phyloP scores from a whole-genome alignment of 2,888 invertebrate genomes.

The Copidosoma aretas region DNA sequence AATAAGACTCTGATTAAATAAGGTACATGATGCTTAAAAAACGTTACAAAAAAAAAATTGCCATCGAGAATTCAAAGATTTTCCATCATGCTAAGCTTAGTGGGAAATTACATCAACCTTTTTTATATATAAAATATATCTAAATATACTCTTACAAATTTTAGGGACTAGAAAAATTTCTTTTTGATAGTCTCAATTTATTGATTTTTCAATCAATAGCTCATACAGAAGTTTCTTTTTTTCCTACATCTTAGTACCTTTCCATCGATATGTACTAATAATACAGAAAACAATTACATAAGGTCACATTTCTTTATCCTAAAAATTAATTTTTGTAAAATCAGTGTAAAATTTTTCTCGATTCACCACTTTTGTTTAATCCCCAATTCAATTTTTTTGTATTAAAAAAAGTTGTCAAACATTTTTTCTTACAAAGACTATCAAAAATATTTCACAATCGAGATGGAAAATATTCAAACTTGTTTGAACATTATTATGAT shows the following conservation, averaged over 20 bases:
- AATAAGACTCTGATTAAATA: too few relatives aligned
- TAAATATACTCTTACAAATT: conserved; percentile 3
- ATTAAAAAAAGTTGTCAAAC: not conserved
- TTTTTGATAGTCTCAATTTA: not conserved
- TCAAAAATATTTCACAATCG: not conserved
- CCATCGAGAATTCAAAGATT: not conserved
- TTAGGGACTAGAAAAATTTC: conserved; percentile 10
- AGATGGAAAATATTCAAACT: conserved; percentile 1
- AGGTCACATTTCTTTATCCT: not conserved
- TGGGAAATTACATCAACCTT: not conserved
- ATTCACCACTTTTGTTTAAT: too few relatives aligned
- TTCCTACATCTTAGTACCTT: not conserved
- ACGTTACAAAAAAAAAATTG: too few relatives aligned
- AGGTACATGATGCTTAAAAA: not conserved
- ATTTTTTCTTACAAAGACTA: not conserved
- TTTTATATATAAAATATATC: not conserved
- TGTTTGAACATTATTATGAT: not conserved
- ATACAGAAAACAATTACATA: not conserved
- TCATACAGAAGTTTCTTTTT: too few relatives aligned
- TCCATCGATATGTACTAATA: not conserved
- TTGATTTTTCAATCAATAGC: not conserved
- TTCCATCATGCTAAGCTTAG: not conserved
- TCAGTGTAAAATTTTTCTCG: too few relatives aligned
- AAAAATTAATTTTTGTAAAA: not conserved
- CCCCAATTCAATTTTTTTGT: too few relatives aligned